Evolutionary conservation across 2,888 invertebrate genomes (phyloP).

Genomic region (Erebia epiphron): DNA sequence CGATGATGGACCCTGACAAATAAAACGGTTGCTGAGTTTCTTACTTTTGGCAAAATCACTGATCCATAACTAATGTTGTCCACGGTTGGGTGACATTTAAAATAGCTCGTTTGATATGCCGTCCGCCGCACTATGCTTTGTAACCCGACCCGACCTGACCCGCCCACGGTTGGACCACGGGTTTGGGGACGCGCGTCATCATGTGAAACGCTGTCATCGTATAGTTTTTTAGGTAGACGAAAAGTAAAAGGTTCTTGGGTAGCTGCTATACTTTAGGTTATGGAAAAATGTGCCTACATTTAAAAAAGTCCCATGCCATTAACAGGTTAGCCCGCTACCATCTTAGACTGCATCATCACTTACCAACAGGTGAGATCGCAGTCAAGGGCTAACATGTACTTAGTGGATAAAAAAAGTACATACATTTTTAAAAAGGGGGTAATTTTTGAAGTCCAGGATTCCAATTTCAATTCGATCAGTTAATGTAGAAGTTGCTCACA

Average conservation of each 20-base stretch:
- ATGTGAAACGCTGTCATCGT: constrained; percentile 4
- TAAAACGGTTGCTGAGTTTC: not conserved
- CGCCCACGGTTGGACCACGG: not conserved
- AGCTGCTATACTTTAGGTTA: too few species aligned
- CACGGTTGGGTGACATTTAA: not conserved
- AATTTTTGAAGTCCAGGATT: too few species aligned
- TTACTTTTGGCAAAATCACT: not conserved
- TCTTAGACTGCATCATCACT: too few species aligned
- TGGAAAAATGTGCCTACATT: too few species aligned
- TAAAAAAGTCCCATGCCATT: too few species aligned
- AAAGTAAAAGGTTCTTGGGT: not conserved
- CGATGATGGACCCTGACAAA: not conserved
- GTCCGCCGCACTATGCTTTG: not conserved
- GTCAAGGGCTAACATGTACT: too few species aligned
- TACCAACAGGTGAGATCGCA: too few species aligned
- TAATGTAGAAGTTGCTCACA: too few species aligned
- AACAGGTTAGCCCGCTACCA: too few species aligned
- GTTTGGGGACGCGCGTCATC: not conserved
- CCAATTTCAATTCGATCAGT: too few species aligned
- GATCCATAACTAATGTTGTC: constrained; percentile 10
- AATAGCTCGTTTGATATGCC: not conserved
- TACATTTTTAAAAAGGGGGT: too few species aligned
- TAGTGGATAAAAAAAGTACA: too few species aligned
- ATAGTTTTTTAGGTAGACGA: not conserved
- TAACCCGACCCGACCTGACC: constrained; percentile 12